Conservation (phyloP, 2,888 invertebrate genomes). For the Acrobasis repandana region DNA sequence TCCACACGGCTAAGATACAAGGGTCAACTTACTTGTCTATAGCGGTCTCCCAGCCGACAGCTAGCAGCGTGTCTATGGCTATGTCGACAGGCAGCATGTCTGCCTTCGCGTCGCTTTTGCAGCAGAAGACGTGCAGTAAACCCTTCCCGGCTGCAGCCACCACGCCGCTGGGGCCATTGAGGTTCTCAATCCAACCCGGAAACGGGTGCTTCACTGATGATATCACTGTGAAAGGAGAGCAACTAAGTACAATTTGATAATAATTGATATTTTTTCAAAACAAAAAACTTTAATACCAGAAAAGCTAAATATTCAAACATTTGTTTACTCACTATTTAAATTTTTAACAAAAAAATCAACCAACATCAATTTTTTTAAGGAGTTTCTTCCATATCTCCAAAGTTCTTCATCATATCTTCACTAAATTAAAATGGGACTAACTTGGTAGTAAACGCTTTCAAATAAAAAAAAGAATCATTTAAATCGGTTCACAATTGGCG, state of each 20-base stretch:
- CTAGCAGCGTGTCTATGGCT: constrained; percentile 88
- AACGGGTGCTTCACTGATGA: constrained; percentile 84
- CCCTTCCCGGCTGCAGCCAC: constrained; percentile 88
- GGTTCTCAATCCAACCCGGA: constrained; percentile 96
- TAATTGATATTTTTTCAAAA: not conserved
- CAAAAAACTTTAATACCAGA: too few relatives aligned
- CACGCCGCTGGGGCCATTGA: constrained; percentile 93
- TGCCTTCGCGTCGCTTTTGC: constrained; percentile 77
- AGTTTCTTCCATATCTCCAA: too few relatives aligned
- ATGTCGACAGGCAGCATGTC: constrained; percentile 93
- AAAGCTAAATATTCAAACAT: too few relatives aligned
- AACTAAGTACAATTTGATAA: not conserved
- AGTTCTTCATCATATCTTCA: too few relatives aligned
- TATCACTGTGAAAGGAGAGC: constrained; percentile 75
- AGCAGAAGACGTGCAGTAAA: constrained; percentile 86
- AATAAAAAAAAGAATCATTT: too few relatives aligned
- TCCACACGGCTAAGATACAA: too few relatives aligned
- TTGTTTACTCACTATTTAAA: too few relatives aligned
- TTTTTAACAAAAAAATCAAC: too few relatives aligned
- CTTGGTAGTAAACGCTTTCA: too few relatives aligned
- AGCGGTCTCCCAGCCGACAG: constrained; percentile 87
- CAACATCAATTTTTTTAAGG: too few relatives aligned
- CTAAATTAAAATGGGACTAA: too few relatives aligned
- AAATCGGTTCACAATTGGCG: too few relatives aligned
- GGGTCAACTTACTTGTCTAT: constrained; percentile 69